These are phyloP conservation scores for Illadopsis cleaveri DNA, from an alignment of 2,113 vertebrate genomes.

Conservation along the genomic window DNA sequence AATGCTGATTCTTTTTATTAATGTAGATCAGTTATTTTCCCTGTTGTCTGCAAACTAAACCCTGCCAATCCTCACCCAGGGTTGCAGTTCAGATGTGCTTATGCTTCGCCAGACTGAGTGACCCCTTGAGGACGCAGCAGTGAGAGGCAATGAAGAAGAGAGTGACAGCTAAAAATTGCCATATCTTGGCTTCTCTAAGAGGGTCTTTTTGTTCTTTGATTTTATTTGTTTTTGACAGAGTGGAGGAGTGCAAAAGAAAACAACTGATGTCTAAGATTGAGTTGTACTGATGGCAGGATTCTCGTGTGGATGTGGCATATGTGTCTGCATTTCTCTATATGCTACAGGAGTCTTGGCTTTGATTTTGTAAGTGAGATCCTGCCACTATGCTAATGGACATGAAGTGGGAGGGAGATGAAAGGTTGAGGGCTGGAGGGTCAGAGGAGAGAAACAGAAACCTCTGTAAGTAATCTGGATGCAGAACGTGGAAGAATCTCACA, in stretches of 20 bases:
- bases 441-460: not conserved
- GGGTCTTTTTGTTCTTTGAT: not conserved
- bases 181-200: not conserved
- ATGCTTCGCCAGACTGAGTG: not conserved
- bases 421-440: not conserved
- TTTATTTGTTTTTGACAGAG: slow-evolving; percentile 16
- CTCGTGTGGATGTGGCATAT: not conserved
- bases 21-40: not conserved
- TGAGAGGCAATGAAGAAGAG: not conserved
- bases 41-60: not conserved
- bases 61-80: not conserved
- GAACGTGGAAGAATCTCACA: not conserved
- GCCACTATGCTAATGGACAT: not conserved
- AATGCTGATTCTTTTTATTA: not conserved
- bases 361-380: not conserved
- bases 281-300: not conserved
- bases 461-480: not conserved
- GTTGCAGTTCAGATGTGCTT: not conserved
- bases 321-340: not conserved
- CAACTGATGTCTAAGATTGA: not conserved
- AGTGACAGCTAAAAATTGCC: not conserved
- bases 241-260: slow-evolving; percentile 13
- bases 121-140: not conserved
- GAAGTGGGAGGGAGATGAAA: not conserved
- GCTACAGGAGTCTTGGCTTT: not conserved